Percentiles rank a stretch among this genome's conserved stretches.
phyloP scores from a whole-genome alignment of 2,888 invertebrate genomes.

The Arrhopalites spinosus region DNA sequence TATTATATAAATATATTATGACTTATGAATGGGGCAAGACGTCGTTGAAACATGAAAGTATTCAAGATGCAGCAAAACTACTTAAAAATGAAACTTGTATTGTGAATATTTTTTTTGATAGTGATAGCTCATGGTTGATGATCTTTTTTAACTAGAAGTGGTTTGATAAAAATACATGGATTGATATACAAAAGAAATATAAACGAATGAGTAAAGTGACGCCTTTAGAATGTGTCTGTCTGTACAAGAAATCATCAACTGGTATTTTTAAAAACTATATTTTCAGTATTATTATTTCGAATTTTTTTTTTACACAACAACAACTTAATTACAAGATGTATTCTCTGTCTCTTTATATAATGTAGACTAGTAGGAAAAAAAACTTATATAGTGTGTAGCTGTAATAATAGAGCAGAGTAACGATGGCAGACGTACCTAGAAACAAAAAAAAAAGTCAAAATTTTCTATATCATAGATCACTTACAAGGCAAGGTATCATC shows the following conservation, averaged over 20 bases:
- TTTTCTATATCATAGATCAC: not conserved
- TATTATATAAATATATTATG: no score
- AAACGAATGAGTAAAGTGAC: not conserved
- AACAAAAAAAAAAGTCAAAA: not conserved
- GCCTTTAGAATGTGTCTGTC: constrained; percentile 21
- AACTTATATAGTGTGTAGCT: not conserved
- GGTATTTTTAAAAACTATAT: not conserved
- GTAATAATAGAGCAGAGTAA: not conserved
- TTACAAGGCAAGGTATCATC: not conserved
- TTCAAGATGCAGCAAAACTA: constrained; percentile 29
- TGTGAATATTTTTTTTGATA: constrained; percentile 11
- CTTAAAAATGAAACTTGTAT: constrained; percentile 16
- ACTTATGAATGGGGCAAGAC: not conserved
- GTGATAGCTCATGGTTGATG: not conserved
- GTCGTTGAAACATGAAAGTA: constrained; percentile 18
- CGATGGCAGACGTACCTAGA: not conserved
- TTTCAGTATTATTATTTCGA: not conserved
- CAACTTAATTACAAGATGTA: not conserved
- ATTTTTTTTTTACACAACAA: not conserved
- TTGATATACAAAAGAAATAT: not conserved
- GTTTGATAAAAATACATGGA: no score
- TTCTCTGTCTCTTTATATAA: not conserved
- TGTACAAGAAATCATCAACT: not conserved
- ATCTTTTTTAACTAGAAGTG: not conserved
- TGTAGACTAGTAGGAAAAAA: not conserved